Evolutionary conservation across 2,113 vertebrate species (phyloP), one percentile per base, ranked within the genome.

Genomic region (Myotis davidii): DNA sequence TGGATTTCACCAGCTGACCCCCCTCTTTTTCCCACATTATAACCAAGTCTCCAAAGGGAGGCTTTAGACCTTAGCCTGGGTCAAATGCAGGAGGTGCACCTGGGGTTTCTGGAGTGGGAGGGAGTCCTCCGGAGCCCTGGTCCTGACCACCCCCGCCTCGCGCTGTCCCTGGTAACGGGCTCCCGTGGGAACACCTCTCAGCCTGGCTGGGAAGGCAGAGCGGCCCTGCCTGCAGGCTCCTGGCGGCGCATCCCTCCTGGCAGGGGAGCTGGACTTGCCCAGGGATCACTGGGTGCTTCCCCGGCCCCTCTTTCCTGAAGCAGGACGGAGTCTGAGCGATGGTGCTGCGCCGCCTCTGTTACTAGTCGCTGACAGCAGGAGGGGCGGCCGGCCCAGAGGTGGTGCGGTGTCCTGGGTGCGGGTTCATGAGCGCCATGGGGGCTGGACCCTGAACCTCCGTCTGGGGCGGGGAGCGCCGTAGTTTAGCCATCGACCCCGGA

Each of bases 291-390:
- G 97, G 97, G 96, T 67, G 91, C 82, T 69, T 32, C 84, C 97
- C 94, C 50, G 78, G 67, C 94, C 87, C 67, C 90, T n/a, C 97
- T 91, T 69, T 94, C 96, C 82, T 93, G 96, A 95, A 89, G 95
- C 92, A 95, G 97, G 72, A 45, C 69, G 0, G 94, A 96, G 93
- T 89, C 98, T 97, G 96, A 85, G 54, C 95, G 97, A 94, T 85
- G 29, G 90, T 90, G 93, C 93, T 95, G 78, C 69, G 88, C 67
- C 94, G 84, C 92, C 93, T 88, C 90, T 90, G 88, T 96, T 94
- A 96, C 45, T 45, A 9, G 45, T 11, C 1, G 20, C 78, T 96
- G 95, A 95, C 69, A 64, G 83, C 89, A 92, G 82, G 79, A 96
- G 84, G 96, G 93, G 64, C 77, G 37, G 82, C 50, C 32, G 0